These are phyloP conservation scores for Cryptosula pallasiana DNA, from an alignment of 2,888 invertebrate genomes.

Conservation along the genomic window DNA sequence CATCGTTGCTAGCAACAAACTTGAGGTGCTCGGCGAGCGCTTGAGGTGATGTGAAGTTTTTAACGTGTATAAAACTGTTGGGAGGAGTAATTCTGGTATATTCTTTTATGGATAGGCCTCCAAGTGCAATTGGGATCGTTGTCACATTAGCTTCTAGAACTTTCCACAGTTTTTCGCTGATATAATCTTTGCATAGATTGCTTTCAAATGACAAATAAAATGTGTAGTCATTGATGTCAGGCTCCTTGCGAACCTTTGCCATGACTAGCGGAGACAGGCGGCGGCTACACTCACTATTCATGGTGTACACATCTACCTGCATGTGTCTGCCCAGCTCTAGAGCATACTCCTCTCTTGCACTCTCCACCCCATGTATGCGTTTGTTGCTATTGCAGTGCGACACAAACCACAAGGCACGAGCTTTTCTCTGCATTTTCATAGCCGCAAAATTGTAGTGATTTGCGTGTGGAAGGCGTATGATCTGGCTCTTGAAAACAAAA, in stretches of 20 bases:
- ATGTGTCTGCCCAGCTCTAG: neutral
- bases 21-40: neutral
- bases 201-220: neutral
- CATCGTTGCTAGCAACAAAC: neutral
- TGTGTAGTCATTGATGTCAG: neutral
- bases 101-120: neutral
- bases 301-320: neutral
- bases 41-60: neutral
- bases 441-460: neutral
- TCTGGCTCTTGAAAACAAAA: neutral
- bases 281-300: neutral
- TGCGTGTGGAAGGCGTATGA: neutral
- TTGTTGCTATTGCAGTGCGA: neutral
- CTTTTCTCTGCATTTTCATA: neutral
- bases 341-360: neutral
- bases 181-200: neutral
- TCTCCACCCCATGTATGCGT: neutral
- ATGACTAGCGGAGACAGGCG: neutral
- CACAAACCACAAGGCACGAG: neutral
- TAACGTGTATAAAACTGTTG: neutral
- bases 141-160: neutral
- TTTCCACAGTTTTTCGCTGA: neutral
- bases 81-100: neutral
- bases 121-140: neutral
- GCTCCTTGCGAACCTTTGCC: neutral